Conservation (phyloP, 2,797 vertebrate species). For the Brachyrhaphis roseni region DNA sequence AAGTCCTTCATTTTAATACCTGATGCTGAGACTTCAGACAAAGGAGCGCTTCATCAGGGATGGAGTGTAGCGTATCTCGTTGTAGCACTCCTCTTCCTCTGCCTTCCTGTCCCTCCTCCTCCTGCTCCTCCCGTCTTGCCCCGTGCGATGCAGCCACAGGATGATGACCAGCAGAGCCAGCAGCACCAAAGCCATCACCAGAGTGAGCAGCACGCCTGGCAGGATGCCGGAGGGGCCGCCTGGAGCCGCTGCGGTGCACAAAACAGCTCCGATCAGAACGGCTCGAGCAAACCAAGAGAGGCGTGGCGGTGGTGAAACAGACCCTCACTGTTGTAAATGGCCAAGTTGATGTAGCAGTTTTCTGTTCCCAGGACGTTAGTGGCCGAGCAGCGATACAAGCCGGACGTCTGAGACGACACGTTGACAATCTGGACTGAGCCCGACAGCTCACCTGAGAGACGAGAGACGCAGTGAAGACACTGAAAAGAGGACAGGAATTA, state of each 20-base stretch:
- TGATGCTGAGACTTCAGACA: conserved; percentile 62
- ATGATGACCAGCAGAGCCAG: conserved; percentile 77
- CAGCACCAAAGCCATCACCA: conserved; percentile 82
- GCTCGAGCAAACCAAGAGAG: neutral
- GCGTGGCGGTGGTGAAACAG: neutral
- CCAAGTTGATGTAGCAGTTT: conserved; percentile 82
- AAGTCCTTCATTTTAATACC: neutral
- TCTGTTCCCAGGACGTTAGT: conserved; percentile 79
- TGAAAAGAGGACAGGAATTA: neutral
- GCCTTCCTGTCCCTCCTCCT: conserved; percentile 54
- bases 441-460: conserved; percentile 62
- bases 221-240: conserved; percentile 72
- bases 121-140: conserved; percentile 69
- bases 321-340: conserved; percentile 76
- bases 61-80: conserved; percentile 77
- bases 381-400: conserved; percentile 85
- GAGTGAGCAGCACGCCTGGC: conserved; percentile 78
- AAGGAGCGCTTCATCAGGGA: conserved; percentile 81
- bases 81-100: conserved; percentile 74
- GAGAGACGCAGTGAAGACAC: neutral
- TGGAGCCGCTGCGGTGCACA: conserved; percentile 51
- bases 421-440: conserved; percentile 78
- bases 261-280: neutral
- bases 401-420: conserved; percentile 78
- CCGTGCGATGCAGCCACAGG: conserved; percentile 81